Evolutionary conservation across 2,113 vertebrate species (phyloP).

Genomic region (Ptychochromis oligacanthus): DNA sequence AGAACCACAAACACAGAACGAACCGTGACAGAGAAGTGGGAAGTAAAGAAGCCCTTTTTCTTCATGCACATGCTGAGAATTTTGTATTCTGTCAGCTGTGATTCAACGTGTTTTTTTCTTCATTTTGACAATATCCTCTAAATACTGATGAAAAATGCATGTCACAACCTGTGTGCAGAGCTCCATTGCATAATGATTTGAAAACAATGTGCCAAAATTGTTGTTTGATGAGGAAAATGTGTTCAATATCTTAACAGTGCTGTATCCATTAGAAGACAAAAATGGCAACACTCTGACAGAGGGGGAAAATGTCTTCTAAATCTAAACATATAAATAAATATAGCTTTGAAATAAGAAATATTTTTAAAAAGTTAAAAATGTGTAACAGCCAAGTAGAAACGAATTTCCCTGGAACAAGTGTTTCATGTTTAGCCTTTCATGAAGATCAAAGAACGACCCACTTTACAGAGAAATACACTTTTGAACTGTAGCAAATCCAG

Average conservation of each 20-base stretch:
- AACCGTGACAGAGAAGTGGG: slow-evolving; percentile 20
- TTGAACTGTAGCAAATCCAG: not conserved
- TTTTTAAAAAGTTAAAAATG: too few species aligned
- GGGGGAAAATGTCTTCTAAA: too few species aligned
- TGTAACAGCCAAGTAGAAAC: too few species aligned
- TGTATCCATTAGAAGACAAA: not conserved
- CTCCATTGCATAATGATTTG: not conserved
- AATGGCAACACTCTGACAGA: not conserved
- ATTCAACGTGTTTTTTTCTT: slow-evolving; percentile 27
- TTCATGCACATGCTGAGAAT: slow-evolving; percentile 5
- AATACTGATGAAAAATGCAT: slow-evolving; percentile 8
- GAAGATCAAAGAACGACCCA: too few species aligned
- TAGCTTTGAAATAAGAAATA: too few species aligned
- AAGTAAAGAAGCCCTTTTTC: slow-evolving; percentile 2
- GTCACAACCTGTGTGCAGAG: not conserved
- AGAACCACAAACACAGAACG: not conserved
- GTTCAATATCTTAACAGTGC: not conserved
- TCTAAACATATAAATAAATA: too few species aligned
- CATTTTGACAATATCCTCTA: slow-evolving; percentile 14
- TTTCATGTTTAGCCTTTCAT: too few species aligned
- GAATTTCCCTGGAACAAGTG: too few species aligned
- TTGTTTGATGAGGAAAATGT: not conserved
- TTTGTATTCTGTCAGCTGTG: slow-evolving; percentile 30
- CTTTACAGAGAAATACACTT: not conserved
- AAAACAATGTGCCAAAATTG: not conserved